Evolutionary conservation across 2,888 invertebrate genomes (phyloP).

Genomic region (Sturmia bella): DNA sequence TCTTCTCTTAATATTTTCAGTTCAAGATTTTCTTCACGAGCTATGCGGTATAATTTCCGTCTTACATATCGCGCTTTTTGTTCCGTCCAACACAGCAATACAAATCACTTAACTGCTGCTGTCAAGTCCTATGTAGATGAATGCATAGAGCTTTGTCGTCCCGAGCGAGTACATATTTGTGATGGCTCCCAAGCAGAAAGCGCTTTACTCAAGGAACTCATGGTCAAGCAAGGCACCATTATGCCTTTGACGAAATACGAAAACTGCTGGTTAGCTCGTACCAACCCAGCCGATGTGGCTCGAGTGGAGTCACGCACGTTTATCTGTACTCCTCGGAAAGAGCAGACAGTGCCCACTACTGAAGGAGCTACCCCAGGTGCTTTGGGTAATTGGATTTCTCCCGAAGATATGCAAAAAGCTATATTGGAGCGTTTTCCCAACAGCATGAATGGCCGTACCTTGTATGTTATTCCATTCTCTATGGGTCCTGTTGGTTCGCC

Average conservation of each 20-base stretch:
- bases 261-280: slow-evolving; percentile 96
- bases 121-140: slow-evolving; percentile 88
- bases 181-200: slow-evolving; percentile 95
- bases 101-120: slow-evolving; percentile 82
- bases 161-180: slow-evolving; percentile 93
- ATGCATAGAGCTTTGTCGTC: slow-evolving; percentile 90
- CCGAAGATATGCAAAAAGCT: slow-evolving; percentile 89
- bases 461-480: slow-evolving; percentile 99
- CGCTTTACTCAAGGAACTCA: slow-evolving; percentile 86
- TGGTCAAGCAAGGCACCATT: slow-evolving; percentile 91
- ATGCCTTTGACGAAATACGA: slow-evolving; percentile 92
- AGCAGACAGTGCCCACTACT: slow-evolving; percentile 91
- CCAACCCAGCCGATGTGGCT: slow-evolving; percentile 98
- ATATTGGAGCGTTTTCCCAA: slow-evolving; percentile 93
- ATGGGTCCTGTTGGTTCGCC: slow-evolving; percentile 99
- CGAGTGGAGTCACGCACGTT: slow-evolving; percentile 98
- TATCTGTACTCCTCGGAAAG: slow-evolving; percentile 91
- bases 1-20: slow-evolving; percentile 50
- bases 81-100: slow-evolving; percentile 81
- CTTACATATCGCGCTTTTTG: slow-evolving; percentile 72
- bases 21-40: slow-evolving; percentile 32
- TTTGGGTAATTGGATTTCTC: slow-evolving; percentile 96
- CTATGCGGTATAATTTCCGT: slow-evolving; percentile 72
- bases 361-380: slow-evolving; percentile 90
- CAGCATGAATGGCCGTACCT: slow-evolving; percentile 94